Evolutionary conservation across 53 echinoderm and acorn worm species (phyloP), one percentile per base, ranked within the genome.

Genomic region (Hippasteria phrygiana): DNA sequence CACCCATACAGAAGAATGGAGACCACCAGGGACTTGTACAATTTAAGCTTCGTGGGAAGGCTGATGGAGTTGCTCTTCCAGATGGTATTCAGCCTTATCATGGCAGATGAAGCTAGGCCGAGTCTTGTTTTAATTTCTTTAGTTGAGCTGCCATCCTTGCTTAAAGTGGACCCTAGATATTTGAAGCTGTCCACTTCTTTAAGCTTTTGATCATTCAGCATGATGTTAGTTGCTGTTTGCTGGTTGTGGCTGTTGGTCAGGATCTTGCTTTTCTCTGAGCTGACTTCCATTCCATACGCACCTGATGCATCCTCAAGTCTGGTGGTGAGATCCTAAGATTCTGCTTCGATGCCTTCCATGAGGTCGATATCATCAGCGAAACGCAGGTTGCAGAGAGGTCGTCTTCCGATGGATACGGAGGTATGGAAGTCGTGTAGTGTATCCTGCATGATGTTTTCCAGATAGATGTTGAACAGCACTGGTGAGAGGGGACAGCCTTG

Each of bases 401-500:
- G 90, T 56, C 40, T 85, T 79, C 17, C 56, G 69, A 22, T 87
- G 79, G 31, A 81, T 7, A 32, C 70, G 22, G 63, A 47, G 37
- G 31, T 24, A 50, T 88, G 71, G 71, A 16, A 88, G 14, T 48
- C 14, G 48, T 10, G 8, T 14, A 48, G 14, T 7, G 48, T 48
- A 10, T 31, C 48, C 48, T 48, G 56, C 65, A 87, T 91, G 59
- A 85, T 90, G 33, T 32, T n/a, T n/a, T n/a, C n/a, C n/a, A n/a
- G n/a, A n/a, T n/a, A n/a, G 40, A 90, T 36, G 20, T 87, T 84
- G 37, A 91, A 91, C 5, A 91, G 91, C 4, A 32, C 34, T 27
- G 79, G 53, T 18, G 89, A 80, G 32, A 11, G 64, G 8, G 14
- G 78, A 65, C 89, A 80, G 17, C 89, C 89, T 46, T 89, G 89